phyloP scores from a whole-genome alignment of 2,888 invertebrate genomes.

The Podabrus alpinus region DNA sequence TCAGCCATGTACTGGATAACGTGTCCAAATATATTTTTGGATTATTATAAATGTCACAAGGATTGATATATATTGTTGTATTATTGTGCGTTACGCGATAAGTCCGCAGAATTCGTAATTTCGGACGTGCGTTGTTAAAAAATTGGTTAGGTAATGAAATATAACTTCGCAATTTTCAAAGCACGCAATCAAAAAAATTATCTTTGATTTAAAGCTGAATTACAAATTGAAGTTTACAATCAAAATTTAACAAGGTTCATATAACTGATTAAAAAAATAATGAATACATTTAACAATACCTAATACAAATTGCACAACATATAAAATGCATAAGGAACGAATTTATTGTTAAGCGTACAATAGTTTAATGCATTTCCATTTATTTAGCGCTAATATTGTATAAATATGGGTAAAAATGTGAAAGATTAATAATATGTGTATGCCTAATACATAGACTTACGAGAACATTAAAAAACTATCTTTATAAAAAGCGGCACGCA shows the following conservation, averaged over 20 bases:
- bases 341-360: neutral
- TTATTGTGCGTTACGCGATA: conserved; percentile 38
- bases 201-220: neutral
- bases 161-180: conserved; percentile 11
- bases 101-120: conserved; percentile 35
- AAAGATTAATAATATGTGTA: neutral
- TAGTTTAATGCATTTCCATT: neutral
- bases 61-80: conserved; percentile 49
- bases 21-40: conserved; percentile 47
- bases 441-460: neutral
- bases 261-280: neutral
- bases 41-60: conserved; percentile 50
- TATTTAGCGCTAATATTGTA: neutral
- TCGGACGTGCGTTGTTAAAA: conserved; percentile 21
- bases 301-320: neutral
- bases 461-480: neutral
- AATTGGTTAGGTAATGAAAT: conserved; percentile 21
- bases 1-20: conserved; percentile 42
- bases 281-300: neutral
- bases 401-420: neutral
- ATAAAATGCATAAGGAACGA: neutral
- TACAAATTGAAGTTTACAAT: neutral
- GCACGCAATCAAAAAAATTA: neutral
- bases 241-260: neutral
- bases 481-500: neutral